Conservation (phyloP, 1,140 invertebrate species). For the Antheraea mylitta region DNA sequence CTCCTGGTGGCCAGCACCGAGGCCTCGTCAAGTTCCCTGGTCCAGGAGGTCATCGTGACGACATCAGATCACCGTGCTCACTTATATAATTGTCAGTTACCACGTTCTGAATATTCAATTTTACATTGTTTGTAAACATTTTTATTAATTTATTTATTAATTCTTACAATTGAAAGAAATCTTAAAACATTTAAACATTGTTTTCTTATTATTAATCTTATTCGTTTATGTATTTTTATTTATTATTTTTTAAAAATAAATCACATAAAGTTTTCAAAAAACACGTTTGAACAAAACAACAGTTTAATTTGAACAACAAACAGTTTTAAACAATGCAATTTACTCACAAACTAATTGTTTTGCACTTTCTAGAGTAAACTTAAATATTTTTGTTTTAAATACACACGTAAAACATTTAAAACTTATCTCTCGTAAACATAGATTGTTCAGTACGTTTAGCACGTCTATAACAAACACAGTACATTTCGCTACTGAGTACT, state of each 20-base stretch:
- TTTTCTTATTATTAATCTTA: too few species aligned
- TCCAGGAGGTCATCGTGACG: constrained; percentile 59
- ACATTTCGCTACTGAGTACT: background rate
- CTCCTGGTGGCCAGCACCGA: constrained; percentile 83
- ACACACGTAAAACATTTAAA: background rate
- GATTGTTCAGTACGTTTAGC: background rate
- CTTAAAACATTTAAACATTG: too few species aligned
- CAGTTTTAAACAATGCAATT: too few species aligned
- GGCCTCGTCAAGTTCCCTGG: constrained; percentile 84
- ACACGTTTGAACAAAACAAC: too few species aligned
- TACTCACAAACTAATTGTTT: too few species aligned
- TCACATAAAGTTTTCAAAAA: too few species aligned
- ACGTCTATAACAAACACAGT: background rate
- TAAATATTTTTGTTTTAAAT: too few species aligned
- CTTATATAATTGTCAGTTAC: background rate
- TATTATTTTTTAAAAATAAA: too few species aligned
- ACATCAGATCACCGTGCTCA: constrained; percentile 11
- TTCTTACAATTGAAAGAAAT: too few species aligned
- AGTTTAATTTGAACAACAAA: too few species aligned
- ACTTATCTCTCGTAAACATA: background rate
- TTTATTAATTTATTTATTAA: background rate
- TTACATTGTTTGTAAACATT: background rate
- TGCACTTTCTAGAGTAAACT: too few species aligned
- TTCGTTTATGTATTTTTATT: too few species aligned
- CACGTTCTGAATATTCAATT: background rate